Evolutionary conservation across 1,140 invertebrate genomes (phyloP), one percentile per base, ranked within the genome.

Genomic region (Euwallacea fornicatus): DNA sequence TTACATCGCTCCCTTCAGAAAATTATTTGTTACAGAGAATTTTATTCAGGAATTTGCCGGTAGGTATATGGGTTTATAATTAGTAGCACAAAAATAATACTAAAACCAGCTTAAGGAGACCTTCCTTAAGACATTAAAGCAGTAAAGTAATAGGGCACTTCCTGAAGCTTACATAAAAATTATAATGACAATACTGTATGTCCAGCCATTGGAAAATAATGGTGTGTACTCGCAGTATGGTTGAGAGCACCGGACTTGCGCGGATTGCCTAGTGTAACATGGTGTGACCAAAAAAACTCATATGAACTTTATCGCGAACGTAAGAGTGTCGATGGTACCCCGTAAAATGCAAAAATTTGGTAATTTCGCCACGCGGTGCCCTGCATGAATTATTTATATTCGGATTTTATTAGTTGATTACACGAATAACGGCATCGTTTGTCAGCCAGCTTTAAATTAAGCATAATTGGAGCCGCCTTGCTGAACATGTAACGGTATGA

Each of bases 191-290:
- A 54, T 66, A 66, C 47, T 66, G 54, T 66, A 9, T 55, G 64
- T 56, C 64, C 64, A 66, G 21, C 64, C 64, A 66, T 54, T 66
- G 64, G 64, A 66, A 66, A 66, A 66, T 66, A 66, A 66, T 66
- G 54, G 54, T 56, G 16, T 65, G n/a, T 65, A 65, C 46, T 33
- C 15, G 41, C 2, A 53, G 33, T 41, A 65, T 65, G 62, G 46
- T 65, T 65, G 62, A 65, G 53, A 65, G 62, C 62, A n/a, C 46
- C 44, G 10, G 44, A 65, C 15, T 59, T 59, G 42, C 21, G 21
- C 21, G 21, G 21, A 33, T 33, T 33, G 21, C 56, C 41, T 59
- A 59, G 16, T 59, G 56, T 59, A 33, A 59, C 56, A 13, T 11
- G 56, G 56, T 59, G 33, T 42, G 56, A 59, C 56, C 9, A 59